Base-by-base conservation (phyloP, 35 echinoderm and acorn worm genomes). In the Eucidaris tribuloides region DNA sequence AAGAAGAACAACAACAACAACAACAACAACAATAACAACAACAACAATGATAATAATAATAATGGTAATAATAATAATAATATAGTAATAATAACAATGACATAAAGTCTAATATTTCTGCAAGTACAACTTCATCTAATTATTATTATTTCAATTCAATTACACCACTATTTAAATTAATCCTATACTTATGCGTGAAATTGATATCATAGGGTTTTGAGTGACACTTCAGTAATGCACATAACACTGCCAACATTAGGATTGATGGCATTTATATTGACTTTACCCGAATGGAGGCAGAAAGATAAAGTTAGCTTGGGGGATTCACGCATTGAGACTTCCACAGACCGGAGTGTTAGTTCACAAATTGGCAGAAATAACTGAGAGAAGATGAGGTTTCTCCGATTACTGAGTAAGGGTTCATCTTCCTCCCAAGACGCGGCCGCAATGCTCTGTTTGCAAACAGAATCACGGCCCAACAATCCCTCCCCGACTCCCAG, bases 371-470 rank as follows among this genome's bases (percentile, higher is more conserved):
- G 30, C 28, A 11, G 20, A 34, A 34, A 17, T 31, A 6, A n/a
- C n/a, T n/a, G n/a, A 1, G 28, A 64, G 24, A 34, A 27, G 7
- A 28, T 29, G 61, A 34, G 37, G 37, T 27, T 64, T 34, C 30
- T 64, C 28, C 22, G 24, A 64, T n/a, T n/a, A n/a, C n/a, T n/a
- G n/a, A 19, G 25, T 28, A 64, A 34, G 30, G 61, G 30, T 1
- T 74, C 68, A 42, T 38, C 68, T 17, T 27, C 44, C 68, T 20
- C 68, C 13, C 1, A 41, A 41, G 68, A 74, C 68, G 14, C 4
- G n/a, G 38, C 38, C 38, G 68, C 19, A 74, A 74, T 74, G 68
- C 35, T 40, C 19, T 74, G 68, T 74, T 74, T 74, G 68, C 68
- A 74, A 74, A 74, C 68, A 74, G 41, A 74, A 38, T 40, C 68